Evolutionary conservation across 2,797 vertebrate genomes (phyloP).

Genomic region (Acestrorhynchus altus): DNA sequence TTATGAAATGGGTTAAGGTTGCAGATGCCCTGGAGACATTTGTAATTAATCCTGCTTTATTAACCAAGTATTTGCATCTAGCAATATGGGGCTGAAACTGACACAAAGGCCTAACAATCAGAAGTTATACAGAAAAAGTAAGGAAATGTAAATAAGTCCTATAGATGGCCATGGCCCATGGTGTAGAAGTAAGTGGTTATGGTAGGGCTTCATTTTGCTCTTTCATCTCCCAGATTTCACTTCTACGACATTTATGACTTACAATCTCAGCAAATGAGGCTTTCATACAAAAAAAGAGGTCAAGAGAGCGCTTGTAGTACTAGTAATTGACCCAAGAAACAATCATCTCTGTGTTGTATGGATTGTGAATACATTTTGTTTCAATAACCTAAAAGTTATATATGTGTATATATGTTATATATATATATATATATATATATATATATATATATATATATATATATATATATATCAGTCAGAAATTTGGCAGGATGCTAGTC

Average conservation of each 20-base stretch:
- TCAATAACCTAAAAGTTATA: constrained; percentile 8
- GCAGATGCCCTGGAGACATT: constrained; percentile 56
- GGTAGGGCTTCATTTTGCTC: constrained; percentile 17
- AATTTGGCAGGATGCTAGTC: not conserved
- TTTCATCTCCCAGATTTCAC: not conserved
- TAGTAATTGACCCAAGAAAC: not conserved
- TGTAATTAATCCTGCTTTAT: constrained; percentile 47
- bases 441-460: not conserved
- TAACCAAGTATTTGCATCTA: constrained; percentile 30
- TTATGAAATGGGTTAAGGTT: constrained; percentile 70
- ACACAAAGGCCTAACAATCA: constrained; percentile 63
- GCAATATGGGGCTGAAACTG: constrained; percentile 16
- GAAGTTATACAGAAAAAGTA: constrained; percentile 48
- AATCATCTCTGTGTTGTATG: not conserved
- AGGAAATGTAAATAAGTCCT: constrained; percentile 70
- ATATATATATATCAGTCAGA: not conserved
- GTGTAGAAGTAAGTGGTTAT: constrained; percentile 64
- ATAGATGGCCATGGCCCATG: constrained; percentile 60
- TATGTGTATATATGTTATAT: no score
- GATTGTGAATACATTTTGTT: constrained; percentile 9
- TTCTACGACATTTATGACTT: not conserved
- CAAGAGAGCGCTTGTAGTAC: not conserved
- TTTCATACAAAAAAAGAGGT: not conserved
- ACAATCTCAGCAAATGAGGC: not conserved
- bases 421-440: not conserved